Base-by-base conservation (phyloP, 2,113 vertebrate species). In the Xenopus tropicalis region DNA sequence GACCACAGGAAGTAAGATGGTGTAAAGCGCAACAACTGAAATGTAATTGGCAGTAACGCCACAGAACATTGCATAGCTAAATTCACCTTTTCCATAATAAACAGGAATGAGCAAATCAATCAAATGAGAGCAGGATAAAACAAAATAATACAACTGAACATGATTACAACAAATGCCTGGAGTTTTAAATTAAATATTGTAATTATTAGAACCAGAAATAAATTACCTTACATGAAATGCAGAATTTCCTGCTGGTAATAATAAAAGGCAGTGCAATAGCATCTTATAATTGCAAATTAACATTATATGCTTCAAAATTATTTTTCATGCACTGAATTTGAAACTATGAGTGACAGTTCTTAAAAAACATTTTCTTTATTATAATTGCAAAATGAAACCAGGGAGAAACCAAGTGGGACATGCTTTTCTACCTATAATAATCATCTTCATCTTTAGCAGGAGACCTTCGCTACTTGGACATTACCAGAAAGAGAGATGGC, bases 161-260 rank as follows among this genome's bases (percentile, higher is more conserved):
- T 43, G n/a, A 63, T 46, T 69, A 63, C 73, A 37, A 9, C 2
- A 24, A 69, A 62, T 75, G 73, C 73, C 57, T 69, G 66, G 24
- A 75, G 58, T 62, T 75, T 69, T 66, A 75, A 69, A 75, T 75
- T 75, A 75, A 74, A 74, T 68, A 74, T 67, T 52, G 61, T 69
- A 69, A 69, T 75, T 75, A 69, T 75, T 63, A 46, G 66, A 75
- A 58, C 21, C 62, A 75, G 63, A 37, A 69, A 69, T 69, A 69
- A 54, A 63, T 69, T 69, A n/a, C 29, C 44, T n/a, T 61, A 54
- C 43, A 61, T 29, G 11, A 52, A 25, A 42, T 16, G 16, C 24
- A 46, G 51, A 68, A 62, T 43, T 61, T 61, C 72, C 65, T 62
- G 72, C 72, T 69, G 72, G 43, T 68, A 52, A 61, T 74, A 67